These are phyloP conservation scores for Brachypteracias leptosomus DNA, from an alignment of 2,113 vertebrate species.

Conservation along the genomic window DNA sequence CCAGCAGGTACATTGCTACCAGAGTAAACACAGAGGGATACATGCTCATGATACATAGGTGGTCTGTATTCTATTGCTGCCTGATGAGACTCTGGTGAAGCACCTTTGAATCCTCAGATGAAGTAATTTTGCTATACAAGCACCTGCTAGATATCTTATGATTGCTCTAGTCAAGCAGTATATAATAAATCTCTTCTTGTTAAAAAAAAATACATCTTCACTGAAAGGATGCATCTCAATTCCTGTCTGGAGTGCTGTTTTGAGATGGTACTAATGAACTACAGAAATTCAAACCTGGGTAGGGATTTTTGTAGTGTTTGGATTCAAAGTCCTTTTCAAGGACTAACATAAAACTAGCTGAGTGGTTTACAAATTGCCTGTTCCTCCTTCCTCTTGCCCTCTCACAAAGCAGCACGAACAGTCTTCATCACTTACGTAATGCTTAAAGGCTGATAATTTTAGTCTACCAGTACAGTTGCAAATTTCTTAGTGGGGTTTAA, in stretches of 20 bases:
- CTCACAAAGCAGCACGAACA: not conserved
- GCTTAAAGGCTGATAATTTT: not conserved
- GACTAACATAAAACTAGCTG: not conserved
- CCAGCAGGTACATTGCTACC: not conserved
- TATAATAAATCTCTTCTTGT: not conserved
- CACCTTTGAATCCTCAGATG: not conserved
- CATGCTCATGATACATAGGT: accelerated
- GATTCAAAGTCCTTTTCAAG: not conserved
- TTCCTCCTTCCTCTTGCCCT: not conserved
- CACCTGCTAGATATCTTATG: not conserved
- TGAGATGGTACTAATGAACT: not conserved
- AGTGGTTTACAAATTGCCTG: not conserved
- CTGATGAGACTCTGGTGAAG: not conserved
- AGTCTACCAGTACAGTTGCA: not conserved
- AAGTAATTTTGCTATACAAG: not conserved
- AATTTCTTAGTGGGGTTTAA: not conserved
- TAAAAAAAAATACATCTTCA: not conserved
- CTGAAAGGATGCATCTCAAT: not conserved
- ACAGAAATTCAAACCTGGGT: not conserved
- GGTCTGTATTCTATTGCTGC: accelerated
- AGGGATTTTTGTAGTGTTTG: not conserved
- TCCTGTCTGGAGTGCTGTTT: not conserved
- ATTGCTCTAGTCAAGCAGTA: not conserved
- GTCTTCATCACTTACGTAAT: not conserved
- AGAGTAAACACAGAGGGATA: not conserved